Conservation (phyloP, 2,888 invertebrate species). For the Drosophila kokeensis region DNA sequence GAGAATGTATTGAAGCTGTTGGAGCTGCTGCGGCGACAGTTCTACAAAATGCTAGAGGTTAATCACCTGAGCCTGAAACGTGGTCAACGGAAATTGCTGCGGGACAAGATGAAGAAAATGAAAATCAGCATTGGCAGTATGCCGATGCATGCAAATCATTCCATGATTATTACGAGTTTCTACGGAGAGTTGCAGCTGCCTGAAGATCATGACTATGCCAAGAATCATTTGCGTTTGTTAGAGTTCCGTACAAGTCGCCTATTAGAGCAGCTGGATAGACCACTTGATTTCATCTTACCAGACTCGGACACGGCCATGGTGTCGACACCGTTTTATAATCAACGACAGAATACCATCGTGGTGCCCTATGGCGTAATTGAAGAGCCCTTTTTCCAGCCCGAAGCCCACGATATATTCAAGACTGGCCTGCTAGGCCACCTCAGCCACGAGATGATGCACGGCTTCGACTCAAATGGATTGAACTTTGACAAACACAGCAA, state of each 20-base stretch:
- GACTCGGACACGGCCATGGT: conserved; percentile 46
- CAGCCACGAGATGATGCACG: conserved; percentile 80
- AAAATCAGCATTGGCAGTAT: conserved; percentile 78
- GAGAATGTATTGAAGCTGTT: conserved; percentile 36
- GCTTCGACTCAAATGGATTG: conserved; percentile 69
- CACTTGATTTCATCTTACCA: conserved; percentile 18
- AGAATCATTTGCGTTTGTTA: conserved; percentile 69
- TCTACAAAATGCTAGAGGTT: conserved; percentile 42
- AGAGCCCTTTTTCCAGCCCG: conserved; percentile 52
- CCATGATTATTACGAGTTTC: conserved; percentile 42
- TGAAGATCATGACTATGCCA: conserved; percentile 47
- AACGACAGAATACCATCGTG: conserved; percentile 71
- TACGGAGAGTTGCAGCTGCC: conserved; percentile 55
- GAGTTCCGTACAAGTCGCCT: conserved; percentile 39
- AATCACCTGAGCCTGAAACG: conserved; percentile 54
- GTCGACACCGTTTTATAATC: conserved; percentile 70
- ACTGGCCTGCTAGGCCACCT: conserved; percentile 76
- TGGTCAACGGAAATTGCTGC: conserved; percentile 32
- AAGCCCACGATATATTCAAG: conserved; percentile 66
- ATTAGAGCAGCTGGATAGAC: conserved; percentile 23
- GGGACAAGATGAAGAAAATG: conserved; percentile 57
- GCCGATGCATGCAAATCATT: conserved; percentile 45
- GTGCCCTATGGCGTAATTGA: conserved; percentile 75
- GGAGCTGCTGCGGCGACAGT: conserved; percentile 49
- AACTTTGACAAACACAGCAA: conserved; percentile 60